Percentiles rank a stretch among this genome's conserved stretches.
Conservation (phyloP, 2,113 vertebrate species). For the Fregata magnificens region DNA sequence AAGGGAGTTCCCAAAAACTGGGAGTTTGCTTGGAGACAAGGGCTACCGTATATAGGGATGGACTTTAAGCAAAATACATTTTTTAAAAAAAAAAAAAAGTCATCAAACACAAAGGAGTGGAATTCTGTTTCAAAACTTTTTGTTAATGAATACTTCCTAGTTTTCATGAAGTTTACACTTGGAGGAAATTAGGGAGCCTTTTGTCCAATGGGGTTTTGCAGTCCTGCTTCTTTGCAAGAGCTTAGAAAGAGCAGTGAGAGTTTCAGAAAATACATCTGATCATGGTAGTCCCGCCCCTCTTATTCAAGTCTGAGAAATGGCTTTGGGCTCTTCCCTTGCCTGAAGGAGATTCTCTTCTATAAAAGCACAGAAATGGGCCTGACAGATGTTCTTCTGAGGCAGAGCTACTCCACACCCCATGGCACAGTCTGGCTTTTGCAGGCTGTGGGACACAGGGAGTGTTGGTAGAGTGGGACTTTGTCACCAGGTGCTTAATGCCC, state of each 20-base stretch:
- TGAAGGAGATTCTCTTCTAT: neutral
- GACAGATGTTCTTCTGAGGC: neutral
- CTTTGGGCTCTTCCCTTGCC: neutral
- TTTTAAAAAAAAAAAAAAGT: neutral
- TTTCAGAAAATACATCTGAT: neutral
- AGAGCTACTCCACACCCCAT: neutral
- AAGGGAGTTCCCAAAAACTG: neutral
- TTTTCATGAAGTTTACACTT: neutral
- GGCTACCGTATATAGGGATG: too few species aligned
- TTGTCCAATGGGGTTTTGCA: neutral
- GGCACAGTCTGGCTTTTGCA: neutral
- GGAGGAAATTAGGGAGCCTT: neutral
- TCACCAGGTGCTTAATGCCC: neutral
- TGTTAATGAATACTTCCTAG: neutral
- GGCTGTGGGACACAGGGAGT: neutral
- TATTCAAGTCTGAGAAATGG: neutral
- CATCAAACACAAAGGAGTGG: neutral
- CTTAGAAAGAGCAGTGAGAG: neutral
- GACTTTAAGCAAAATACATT: neutral
- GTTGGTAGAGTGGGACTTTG: neutral
- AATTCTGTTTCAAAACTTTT: neutral
- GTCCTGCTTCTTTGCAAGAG: neutral
- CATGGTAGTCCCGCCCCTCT: neutral
- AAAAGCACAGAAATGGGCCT: neutral
- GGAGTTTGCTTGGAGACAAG: neutral